Evolutionary conservation across 2,797 vertebrate genomes (phyloP), one percentile per base, ranked within the genome.

Genomic region (Rhabdophis nuchalis): DNA sequence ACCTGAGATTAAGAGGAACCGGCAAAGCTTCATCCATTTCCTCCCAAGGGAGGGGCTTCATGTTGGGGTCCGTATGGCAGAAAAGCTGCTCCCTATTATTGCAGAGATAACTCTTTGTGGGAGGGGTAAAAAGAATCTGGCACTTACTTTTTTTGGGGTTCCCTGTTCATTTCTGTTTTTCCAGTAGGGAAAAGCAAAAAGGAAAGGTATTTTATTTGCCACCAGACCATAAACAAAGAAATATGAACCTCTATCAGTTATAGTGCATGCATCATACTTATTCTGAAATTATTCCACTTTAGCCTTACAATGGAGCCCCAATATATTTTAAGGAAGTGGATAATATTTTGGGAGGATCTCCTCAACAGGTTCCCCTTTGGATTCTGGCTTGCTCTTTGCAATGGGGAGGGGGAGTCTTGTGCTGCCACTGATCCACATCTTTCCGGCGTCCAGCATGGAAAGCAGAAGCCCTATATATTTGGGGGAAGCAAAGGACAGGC

Each of bases 271-370:
- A 95, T 96, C 95, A 94, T 95, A 95, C 95, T 91, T 64, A 94
- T 86, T 32, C 60, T 93, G 96, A 95, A 96, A 96, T 96, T 96
- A 96, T 96, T 96, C 87, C 93, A 86, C 90, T 95, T 96, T 94
- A 9, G 90, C 27, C 60, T 94, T 93, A 93, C 92, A 93, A 95
- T 77, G 91, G 92, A 64, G 12, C 60, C 27, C 27, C 89, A 91
- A 95, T 96, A 93, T 93, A 95, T 97, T 95, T 96, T 96, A 95
- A 91, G 95, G 92, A 86, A 57, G 58, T 11, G 94, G 91, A 68
- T 90, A 93, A 93, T 93, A 85, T 95, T 96, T 94, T 89, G 82
- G 93, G 89, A 52, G 14, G 27, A 16, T 18, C 16, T 53, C 89
- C 95, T 92, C 91, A 1, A 32, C 95, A 95, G 95, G 82, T 64